Conservation (phyloP, 2,888 invertebrate genomes). For the Tholera decimalis region DNA sequence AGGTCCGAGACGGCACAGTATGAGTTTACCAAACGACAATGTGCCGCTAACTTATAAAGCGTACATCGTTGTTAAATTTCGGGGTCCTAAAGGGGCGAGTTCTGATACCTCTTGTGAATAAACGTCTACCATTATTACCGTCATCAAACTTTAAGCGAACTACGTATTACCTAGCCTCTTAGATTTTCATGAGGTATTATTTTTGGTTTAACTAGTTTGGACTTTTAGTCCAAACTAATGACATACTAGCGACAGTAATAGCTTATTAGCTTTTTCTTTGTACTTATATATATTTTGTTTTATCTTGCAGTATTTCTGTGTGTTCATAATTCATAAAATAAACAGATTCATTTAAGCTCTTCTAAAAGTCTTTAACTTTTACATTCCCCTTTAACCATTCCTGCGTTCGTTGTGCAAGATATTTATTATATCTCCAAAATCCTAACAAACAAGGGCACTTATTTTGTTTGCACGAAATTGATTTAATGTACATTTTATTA, state of each 20-base stretch:
- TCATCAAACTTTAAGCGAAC: conserved; percentile 59
- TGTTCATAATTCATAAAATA: too few relatives aligned
- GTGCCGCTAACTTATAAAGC: conserved; percentile 69
- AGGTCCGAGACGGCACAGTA: conserved; percentile 80
- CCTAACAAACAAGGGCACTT: conserved; percentile 27
- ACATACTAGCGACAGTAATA: too few relatives aligned
- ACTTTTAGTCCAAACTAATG: conserved; percentile 22
- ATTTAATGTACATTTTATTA: conserved; percentile 56
- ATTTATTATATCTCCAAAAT: conserved; percentile 13
- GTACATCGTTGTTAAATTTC: conserved; percentile 71
- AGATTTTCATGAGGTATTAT: conserved; percentile 25
- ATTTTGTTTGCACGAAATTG: conserved; percentile 43
- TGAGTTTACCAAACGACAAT: conserved; percentile 76
- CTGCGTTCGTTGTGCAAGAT: not conserved
- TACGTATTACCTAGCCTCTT: conserved; percentile 37
- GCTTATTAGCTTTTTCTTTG: too few relatives aligned
- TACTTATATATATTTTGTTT: too few relatives aligned
- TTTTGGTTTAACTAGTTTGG: conserved; percentile 12
- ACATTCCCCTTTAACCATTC: not conserved
- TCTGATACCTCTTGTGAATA: conserved; percentile 57
- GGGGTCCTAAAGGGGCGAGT: conserved; percentile 61
- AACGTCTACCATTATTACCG: conserved; percentile 50
- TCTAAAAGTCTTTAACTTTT: not conserved
- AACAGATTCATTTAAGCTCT: conserved; percentile 9
- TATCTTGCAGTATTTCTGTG: too few relatives aligned